These are phyloP conservation scores for Clytia hemisphaerica DNA, from an alignment of 30 jellyfish, hydroid and myxozoan species.

Conservation along the genomic window DNA sequence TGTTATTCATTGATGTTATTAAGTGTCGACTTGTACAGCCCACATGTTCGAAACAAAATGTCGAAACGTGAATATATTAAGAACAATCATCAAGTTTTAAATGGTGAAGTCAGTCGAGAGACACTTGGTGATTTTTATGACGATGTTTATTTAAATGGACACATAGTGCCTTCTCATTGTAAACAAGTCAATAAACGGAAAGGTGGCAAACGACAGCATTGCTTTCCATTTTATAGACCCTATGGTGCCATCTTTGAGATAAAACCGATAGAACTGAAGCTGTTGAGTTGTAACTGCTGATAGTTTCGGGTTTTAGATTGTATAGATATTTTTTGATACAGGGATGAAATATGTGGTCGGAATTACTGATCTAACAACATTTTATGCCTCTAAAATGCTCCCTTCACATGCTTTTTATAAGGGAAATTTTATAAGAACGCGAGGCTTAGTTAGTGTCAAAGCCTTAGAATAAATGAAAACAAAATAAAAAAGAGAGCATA, in stretches of 20 bases:
- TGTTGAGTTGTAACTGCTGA: slow-evolving; percentile 29
- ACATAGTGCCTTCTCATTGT: slow-evolving; percentile 57
- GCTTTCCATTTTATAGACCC: slow-evolving; percentile 74
- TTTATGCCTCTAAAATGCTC: too few species aligned
- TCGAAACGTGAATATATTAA: slow-evolving; percentile 95
- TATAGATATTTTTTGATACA: too few species aligned
- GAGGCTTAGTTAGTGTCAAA: too few species aligned
- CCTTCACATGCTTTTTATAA: too few species aligned
- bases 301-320: too few species aligned
- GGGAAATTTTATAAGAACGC: too few species aligned
- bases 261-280: slow-evolving; percentile 44
- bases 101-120: slow-evolving; percentile 64
- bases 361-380: too few species aligned
- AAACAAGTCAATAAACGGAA: slow-evolving; percentile 26
- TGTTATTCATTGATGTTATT: slow-evolving; percentile 82
- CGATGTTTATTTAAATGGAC: slow-evolving; percentile 93
- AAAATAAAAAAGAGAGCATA: too few species aligned
- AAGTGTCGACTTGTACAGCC: slow-evolving; percentile 95
- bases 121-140: slow-evolving; percentile 89
- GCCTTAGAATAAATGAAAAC: too few species aligned
- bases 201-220: slow-evolving; percentile 40
- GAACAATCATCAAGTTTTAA: slow-evolving; percentile 78
- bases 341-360: too few species aligned
- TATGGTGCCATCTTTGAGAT: slow-evolving; percentile 93
- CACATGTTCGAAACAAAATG: slow-evolving; percentile 95